Evolutionary conservation across 2,888 invertebrate species (phyloP), one percentile per base, ranked within the genome.

Genomic region (Phengaris alcon): DNA sequence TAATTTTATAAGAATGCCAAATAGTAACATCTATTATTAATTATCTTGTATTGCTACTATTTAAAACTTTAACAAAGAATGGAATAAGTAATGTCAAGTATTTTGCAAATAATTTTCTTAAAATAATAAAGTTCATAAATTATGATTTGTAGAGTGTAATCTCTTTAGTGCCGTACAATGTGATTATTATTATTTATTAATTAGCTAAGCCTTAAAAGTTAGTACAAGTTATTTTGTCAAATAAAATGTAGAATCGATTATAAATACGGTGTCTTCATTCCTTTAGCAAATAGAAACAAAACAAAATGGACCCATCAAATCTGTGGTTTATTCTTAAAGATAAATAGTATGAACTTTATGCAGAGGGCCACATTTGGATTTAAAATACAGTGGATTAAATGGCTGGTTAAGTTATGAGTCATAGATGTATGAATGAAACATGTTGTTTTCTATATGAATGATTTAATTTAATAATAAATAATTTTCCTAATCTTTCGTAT

Each of bases 371-470:
- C 44, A 12, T 64, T 64, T 12, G 64, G 44, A 35, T 44, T 64
- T 44, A 35, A 64, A 15, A 15, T 57, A 59, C 22, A 35, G 64
- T 35, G 44, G 6, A 15, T 64, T 64, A 13, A 64, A 12, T 13
- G 35, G 13, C 35, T 35, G 64, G 64, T 44, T 12, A 35, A 64
- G 35, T 64, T 64, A 64, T 64, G 64, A 64, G 35, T 64, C 64
- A 64, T 64, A 64, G 64, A 35, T 64, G 64, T 44, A 64, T 44
- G 64, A 64, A 64, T 64, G 35, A 64, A 64, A 64, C 35, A 64
- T 44, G 35, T 12, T 64, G 35, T 35, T 35, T 64, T 64, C 64
- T 59, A 10, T 44, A 64, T 22, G 59, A 59, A 22, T 59, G 22
- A 10, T 59, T 57, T 15, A 57, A 10, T 59, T 57, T 15, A 57